Percentiles rank a stretch among this genome's conserved stretches.
phyloP scores from a whole-genome alignment of 2,797 vertebrate species.

The Eurystomus glaucurus region DNA sequence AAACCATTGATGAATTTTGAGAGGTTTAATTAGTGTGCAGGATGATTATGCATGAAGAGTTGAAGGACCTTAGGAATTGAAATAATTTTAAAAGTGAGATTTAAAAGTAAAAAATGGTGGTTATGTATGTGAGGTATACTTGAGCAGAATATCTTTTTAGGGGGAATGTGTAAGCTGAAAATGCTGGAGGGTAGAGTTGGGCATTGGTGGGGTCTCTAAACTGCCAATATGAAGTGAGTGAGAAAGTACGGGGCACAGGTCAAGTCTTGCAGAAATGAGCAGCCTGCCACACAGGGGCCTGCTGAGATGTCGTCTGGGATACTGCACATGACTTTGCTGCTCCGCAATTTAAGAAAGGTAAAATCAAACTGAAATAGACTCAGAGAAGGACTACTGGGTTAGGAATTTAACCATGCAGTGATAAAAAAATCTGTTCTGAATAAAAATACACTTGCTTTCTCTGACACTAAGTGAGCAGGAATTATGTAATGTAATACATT shows the following conservation, averaged over 20 bases:
- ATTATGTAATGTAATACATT: not conserved
- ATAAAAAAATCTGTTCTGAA: not conserved
- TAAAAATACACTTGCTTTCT: not conserved
- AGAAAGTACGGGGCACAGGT: not conserved
- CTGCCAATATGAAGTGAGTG: not conserved
- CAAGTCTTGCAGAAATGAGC: not conserved
- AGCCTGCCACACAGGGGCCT: not conserved
- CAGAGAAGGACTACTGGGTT: not conserved
- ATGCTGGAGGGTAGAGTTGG: not conserved
- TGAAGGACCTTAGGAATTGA: conserved; percentile 4
- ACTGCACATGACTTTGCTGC: rapidly evolving
- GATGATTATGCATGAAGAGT: not conserved
- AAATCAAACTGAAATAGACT: not conserved
- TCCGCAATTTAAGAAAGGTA: not conserved
- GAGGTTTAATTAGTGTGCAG: not conserved
- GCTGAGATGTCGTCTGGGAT: not conserved
- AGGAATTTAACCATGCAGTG: not conserved
- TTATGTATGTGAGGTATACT: not conserved
- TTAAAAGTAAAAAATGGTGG: not conserved
- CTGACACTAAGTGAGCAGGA: not conserved
- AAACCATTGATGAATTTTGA: not conserved
- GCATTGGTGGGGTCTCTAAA: not conserved
- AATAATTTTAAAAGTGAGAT: not conserved
- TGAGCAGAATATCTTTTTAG: not conserved
- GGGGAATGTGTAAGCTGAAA: not conserved